Conservation (phyloP, 2,888 invertebrate species). For the Argyra leucocephala region DNA sequence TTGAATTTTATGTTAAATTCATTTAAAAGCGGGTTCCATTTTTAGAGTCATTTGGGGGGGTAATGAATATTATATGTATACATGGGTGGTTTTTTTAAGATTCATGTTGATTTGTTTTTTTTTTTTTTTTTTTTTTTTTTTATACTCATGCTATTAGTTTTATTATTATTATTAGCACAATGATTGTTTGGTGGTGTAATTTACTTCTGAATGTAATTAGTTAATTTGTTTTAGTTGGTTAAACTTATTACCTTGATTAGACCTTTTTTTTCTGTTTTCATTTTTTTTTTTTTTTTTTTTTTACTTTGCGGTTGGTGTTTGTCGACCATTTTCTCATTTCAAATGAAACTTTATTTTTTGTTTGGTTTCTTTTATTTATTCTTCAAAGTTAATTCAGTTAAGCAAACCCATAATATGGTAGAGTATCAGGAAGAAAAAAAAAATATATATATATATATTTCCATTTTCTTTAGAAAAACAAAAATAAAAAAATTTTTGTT, state of each 20-base stretch:
- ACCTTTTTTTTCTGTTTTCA: background rate
- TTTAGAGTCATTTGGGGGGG: too few relatives aligned
- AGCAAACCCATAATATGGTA: too few relatives aligned
- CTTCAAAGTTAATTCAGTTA: too few relatives aligned
- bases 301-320: too few relatives aligned
- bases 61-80: too few relatives aligned
- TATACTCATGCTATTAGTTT: background rate
- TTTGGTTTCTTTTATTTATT: background rate
- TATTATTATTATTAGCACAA: constrained; percentile 1
- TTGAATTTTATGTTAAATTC: too few relatives aligned
- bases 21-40: too few relatives aligned
- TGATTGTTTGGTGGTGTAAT: constrained; percentile 3
- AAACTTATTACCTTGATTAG: background rate
- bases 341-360: background rate
- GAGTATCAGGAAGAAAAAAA: too few relatives aligned
- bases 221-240: background rate
- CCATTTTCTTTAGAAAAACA: too few relatives aligned
- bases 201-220: background rate
- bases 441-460: too few relatives aligned
- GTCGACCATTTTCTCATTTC: background rate
- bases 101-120: background rate
- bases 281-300: too few relatives aligned
- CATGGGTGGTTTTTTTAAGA: background rate
- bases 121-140: background rate
- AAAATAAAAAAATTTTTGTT: too few relatives aligned